Evolutionary conservation across 2,888 invertebrate species (phyloP).

Genomic region (Apotomis betuletana): DNA sequence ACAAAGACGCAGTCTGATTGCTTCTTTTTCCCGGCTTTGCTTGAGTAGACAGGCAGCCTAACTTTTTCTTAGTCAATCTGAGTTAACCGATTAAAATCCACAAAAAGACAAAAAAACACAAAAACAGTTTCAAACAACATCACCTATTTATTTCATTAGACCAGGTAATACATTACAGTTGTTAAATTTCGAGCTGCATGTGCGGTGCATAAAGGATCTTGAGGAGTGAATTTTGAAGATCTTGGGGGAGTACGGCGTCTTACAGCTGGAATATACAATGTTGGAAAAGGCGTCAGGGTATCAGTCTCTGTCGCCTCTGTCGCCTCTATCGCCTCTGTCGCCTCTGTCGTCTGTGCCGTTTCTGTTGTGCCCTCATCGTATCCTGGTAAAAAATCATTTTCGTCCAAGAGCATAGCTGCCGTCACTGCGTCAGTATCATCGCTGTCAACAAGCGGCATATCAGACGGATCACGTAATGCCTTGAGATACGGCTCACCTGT

Average conservation of each 20-base stretch:
- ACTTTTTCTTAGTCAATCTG: no score
- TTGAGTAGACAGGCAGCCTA: no score
- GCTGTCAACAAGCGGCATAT: neutral
- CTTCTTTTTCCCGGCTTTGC: no score
- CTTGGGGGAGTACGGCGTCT: neutral
- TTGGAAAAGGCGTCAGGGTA: no score
- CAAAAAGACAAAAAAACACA: neutral
- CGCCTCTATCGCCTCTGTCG: no score
- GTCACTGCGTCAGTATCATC: constrained; percentile 9
- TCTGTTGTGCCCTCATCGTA: constrained; percentile 4
- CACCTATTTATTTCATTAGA: neutral
- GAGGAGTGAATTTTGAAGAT: neutral
- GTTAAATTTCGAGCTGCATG: neutral
- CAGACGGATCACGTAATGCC: neutral
- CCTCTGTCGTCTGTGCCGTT: neutral
- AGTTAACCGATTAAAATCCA: no score
- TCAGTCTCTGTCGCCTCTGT: no score
- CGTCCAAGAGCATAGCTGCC: constrained; percentile 10
- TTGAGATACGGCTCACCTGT: neutral
- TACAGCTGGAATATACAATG: no score
- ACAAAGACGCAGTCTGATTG: no score
- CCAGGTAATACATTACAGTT: constrained; percentile 19
- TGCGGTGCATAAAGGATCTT: neutral
- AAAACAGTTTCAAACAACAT: neutral
- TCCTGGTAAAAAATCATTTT: constrained; percentile 15